phyloP scores from a whole-genome alignment of 2,113 vertebrate genomes.

The Callorhinus ursinus region DNA sequence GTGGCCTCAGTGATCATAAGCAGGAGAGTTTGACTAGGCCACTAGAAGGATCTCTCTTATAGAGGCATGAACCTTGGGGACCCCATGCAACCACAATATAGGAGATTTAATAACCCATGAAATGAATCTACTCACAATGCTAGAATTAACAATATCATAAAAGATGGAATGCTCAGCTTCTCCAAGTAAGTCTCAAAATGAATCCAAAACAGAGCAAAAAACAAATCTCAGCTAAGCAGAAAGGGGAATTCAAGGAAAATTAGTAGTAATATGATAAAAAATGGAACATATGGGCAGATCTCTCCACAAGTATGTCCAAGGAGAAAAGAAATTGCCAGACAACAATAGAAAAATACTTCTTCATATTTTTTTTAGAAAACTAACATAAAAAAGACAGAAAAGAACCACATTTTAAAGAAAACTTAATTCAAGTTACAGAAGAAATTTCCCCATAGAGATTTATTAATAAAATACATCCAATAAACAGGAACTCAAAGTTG shows the following conservation, averaged over 20 bases:
- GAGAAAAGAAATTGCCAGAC: not conserved
- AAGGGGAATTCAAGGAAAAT: not conserved
- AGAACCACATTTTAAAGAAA: not conserved
- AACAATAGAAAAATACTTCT: not conserved
- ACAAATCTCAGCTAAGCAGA: not conserved
- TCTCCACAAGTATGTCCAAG: not conserved
- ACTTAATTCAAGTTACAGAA: not conserved
- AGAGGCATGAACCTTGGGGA: not conserved
- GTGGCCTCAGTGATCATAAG: rapidly evolving
- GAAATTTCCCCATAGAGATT: not conserved
- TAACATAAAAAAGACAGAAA: not conserved
- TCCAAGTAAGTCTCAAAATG: not conserved
- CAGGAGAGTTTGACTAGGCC: not conserved
- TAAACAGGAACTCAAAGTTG: not conserved
- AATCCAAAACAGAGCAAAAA: not conserved
- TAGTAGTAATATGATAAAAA: not conserved
- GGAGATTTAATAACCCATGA: not conserved
- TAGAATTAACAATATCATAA: not conserved
- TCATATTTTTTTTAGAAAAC: not conserved
- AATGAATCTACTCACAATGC: not conserved
- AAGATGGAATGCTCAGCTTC: not conserved
- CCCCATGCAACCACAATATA: not conserved
- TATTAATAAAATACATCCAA: not conserved
- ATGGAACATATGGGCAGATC: rapidly evolving
- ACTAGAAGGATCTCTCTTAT: not conserved